A percentile compares a stretch with the other conserved stretches of the same genome.
Evolutionary conservation across 2,888 invertebrate genomes (phyloP).

Genomic region (Keiferia lycopersicella): DNA sequence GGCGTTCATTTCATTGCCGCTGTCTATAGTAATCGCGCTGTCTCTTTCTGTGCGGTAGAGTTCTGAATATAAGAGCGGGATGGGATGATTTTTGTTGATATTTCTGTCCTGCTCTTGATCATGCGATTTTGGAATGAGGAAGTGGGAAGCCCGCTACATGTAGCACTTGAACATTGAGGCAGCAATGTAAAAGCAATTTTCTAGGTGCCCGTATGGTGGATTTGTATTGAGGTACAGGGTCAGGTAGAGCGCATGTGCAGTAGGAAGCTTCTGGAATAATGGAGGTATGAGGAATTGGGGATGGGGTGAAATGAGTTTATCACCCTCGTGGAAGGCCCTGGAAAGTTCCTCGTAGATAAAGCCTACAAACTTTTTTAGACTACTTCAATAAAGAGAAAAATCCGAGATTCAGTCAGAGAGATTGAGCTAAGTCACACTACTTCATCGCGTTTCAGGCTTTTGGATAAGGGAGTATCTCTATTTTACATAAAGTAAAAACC

Average conservation of each 20-base stretch:
- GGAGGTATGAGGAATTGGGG: background rate
- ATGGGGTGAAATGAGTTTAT: background rate
- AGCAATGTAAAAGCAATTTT: slow-evolving; percentile 1
- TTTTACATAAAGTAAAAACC: too few species aligned
- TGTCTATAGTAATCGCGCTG: background rate
- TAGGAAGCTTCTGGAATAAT: background rate
- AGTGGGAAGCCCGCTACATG: background rate
- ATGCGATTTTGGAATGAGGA: background rate
- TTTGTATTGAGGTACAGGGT: background rate
- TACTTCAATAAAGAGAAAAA: too few species aligned
- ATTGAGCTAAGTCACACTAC: too few species aligned
- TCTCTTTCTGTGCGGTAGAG: background rate
- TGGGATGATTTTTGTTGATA: background rate
- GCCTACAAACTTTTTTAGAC: background rate
- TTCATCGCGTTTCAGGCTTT: too few species aligned
- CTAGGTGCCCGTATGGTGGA: background rate
- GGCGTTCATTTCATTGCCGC: slow-evolving; percentile 19
- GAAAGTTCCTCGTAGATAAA: background rate
- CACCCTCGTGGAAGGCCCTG: background rate
- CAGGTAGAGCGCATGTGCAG: slow-evolving; percentile 16
- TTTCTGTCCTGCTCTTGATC: background rate
- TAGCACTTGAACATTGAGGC: background rate
- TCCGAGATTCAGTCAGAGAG: too few species aligned
- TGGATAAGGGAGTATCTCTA: too few species aligned
- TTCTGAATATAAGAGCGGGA: background rate